These are phyloP conservation scores for Camelus dromedarius DNA, from an alignment of 2,113 vertebrate species.

Conservation along the genomic window DNA sequence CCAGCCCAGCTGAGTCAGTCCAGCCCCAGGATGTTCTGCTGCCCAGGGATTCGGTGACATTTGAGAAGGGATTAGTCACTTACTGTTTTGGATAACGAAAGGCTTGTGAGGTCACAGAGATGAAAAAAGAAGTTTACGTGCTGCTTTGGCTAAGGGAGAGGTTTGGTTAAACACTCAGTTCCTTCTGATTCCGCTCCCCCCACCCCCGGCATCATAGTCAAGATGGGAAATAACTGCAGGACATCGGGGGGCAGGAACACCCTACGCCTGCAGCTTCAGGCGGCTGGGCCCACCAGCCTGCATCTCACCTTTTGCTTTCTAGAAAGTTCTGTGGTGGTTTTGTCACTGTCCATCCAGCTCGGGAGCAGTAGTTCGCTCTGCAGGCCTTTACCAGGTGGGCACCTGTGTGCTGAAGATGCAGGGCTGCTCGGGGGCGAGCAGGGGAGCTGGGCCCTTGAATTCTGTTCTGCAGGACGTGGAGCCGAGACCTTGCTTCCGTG, in stretches of 20 bases:
- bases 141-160: neutral
- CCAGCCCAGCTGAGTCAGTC: neutral
- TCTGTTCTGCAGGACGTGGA: fast-evolving
- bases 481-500: neutral
- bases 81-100: neutral
- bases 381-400: neutral
- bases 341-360: neutral
- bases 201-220: neutral
- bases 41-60: neutral
- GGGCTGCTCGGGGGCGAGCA: fast-evolving
- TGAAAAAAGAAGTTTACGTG: neutral
- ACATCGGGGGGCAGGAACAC: neutral
- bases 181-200: neutral
- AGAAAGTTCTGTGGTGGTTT: neutral
- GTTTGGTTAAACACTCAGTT: neutral
- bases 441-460: neutral
- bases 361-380: fast-evolving
- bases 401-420: fast-evolving
- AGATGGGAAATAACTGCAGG: neutral
- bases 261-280: neutral
- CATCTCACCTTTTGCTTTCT: neutral
- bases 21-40: neutral
- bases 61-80: slow-evolving; percentile 55
- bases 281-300: neutral
- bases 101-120: neutral